phyloP scores from a whole-genome alignment of 2,888 invertebrate species.

The Leptopilina myrica region DNA sequence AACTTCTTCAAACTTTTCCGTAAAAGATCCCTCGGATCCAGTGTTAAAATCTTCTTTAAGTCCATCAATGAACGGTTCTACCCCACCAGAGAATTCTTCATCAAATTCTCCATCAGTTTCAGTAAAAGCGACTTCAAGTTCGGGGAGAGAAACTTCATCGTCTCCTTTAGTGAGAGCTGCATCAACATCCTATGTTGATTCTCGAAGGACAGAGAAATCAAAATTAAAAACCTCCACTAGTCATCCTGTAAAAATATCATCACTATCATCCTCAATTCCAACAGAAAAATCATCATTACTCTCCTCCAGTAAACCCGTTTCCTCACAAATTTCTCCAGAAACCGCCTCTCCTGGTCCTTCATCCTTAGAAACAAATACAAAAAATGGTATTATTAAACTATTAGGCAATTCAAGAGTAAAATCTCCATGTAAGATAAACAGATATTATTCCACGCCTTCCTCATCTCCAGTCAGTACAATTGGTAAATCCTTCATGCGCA shows the following conservation, averaged over 20 bases:
- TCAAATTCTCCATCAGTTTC: neutral
- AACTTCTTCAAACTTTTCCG: neutral
- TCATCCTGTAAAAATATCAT: slow-evolving; percentile 55
- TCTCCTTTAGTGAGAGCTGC: neutral
- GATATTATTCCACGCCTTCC: slow-evolving; percentile 55
- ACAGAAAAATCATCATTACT: neutral
- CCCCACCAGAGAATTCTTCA: neutral
- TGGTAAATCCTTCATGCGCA: slow-evolving; percentile 49
- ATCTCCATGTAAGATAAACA: slow-evolving; percentile 51
- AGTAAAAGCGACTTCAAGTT: neutral
- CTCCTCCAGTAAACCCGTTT: neutral
- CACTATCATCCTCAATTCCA: neutral
- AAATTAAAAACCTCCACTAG: slow-evolving; percentile 41
- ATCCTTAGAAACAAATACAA: slow-evolving; percentile 44
- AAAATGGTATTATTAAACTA: slow-evolving; percentile 59
- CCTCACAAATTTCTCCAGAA: slow-evolving; percentile 14
- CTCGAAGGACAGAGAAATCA: neutral
- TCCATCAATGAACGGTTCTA: neutral
- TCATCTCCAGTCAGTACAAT: slow-evolving; percentile 60
- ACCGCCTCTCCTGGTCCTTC: neutral
- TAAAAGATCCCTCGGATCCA: neutral
- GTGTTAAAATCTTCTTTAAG: neutral
- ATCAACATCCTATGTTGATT: neutral
- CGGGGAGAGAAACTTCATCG: neutral
- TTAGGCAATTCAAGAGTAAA: slow-evolving; percentile 54